phyloP scores from a whole-genome alignment of 2,797 vertebrate species.

The Brachyalestes nurse region DNA sequence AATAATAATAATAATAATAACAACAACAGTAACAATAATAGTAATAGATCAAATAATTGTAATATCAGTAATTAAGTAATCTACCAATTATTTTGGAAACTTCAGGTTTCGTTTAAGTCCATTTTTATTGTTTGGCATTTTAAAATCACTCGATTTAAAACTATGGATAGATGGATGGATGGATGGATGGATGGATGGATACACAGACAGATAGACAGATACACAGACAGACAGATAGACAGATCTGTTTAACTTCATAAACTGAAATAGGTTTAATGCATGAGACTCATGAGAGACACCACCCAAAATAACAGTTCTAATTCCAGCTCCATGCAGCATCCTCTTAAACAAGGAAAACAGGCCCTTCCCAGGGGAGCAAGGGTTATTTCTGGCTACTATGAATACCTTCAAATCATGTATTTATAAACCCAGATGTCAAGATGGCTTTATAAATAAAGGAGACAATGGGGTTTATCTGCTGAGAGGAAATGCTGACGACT shows the following conservation, averaged over 20 bases:
- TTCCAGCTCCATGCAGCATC: background rate
- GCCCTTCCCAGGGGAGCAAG: background rate
- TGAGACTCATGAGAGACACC: background rate
- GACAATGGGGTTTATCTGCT: constrained; percentile 39
- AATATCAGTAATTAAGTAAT: too few species aligned
- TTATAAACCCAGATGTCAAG: constrained; percentile 20
- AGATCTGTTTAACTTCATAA: background rate
- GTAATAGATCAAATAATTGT: too few species aligned
- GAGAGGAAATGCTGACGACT: constrained; percentile 42
- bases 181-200: too few species aligned
- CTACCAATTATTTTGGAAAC: too few species aligned
- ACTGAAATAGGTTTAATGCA: background rate
- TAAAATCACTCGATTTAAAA: too few species aligned
- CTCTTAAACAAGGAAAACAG: background rate
- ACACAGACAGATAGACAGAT: too few species aligned
- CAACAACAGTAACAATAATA: too few species aligned
- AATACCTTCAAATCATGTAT: constrained; percentile 3
- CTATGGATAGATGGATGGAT: too few species aligned
- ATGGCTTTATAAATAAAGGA: background rate
- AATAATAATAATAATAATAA: too few species aligned
- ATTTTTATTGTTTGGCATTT: too few species aligned
- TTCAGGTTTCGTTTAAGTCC: too few species aligned
- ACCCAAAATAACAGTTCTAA: constrained; percentile 32
- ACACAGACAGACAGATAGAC: too few species aligned
- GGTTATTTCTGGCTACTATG: constrained; percentile 15